Base-by-base conservation (phyloP, 2,888 invertebrate species). In the Yponomeuta cagnagella region DNA sequence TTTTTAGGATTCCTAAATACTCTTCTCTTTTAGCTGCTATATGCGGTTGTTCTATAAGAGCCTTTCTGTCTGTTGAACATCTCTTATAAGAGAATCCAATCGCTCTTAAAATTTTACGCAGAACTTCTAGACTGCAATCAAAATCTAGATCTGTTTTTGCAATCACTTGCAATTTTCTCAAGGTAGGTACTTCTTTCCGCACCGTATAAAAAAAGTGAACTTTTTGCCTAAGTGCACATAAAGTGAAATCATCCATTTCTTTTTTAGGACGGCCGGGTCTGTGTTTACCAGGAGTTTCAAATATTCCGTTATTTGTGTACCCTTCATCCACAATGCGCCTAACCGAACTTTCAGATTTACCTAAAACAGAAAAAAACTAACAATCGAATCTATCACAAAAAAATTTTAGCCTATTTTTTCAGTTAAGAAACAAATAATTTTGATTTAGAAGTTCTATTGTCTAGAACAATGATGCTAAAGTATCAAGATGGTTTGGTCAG, bases 1-100 rank as follows among this genome's bases (percentile, higher is more conserved):
- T 33, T 52, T 68, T 52, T 30, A 73, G 72, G 10, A 76, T 75
- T 65, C 12, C 48, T n/a, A 75, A 70, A 68, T 75, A 75, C 64
- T 64, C 10, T 71, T 74, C 76, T 48, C 74, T 63, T 69, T 73
- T 72, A 9, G 70, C 69, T 30, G 70, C 68, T 43, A 73, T 73
- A 63, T 70, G 58, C n/a, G 72, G 52, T 66, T 71, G 71, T 68
- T 75, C 74, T 12, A 74, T 73, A 10, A 74, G 66, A 33, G 72
- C 71, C 37, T 37, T 31, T 48, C 48, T 48, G 48, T 48, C 48
- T 48, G 48, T 48, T 48, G 2, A 48, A 48, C 73, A 75, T 70
- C 71, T 75, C 65, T 74, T 72, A 69, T 69, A 73, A 23, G 30
- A 33, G 68, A 73, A 74, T 33, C 73, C 73, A 33, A 75, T 69